Evolutionary conservation across 2,888 invertebrate genomes (phyloP), one percentile per base, ranked within the genome.

Genomic region (Megaustenia siamemsis): DNA sequence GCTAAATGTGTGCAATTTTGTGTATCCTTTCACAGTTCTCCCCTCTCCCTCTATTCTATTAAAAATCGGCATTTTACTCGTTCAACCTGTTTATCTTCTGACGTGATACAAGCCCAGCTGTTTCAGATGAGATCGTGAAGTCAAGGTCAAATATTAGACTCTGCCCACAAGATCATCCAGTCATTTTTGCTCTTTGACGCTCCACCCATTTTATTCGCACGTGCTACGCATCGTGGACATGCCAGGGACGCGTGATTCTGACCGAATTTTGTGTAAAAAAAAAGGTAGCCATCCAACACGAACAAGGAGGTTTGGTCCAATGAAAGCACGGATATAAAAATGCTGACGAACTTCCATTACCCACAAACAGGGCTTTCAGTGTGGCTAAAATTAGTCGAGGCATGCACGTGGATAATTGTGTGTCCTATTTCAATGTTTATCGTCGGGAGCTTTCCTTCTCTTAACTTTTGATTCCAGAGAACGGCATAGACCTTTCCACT

Each of bases 161-260:
- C 68, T 73, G 71, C 71, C 71, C 71, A 73, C 71, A 28, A 12
- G 45, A 73, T 45, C 28, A 73, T 45, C 71, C 71, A 73, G 38
- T 73, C 4, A 45, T 45, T 73, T 45, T 45, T 28, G n/a, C 71
- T 15, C 71, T 45, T 69, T 45, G 28, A 28, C 8, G 71, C 45
- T 73, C 71, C 71, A 73, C 71, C 71, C 71, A 73, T 73, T 73
- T 69, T 68, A 28, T 28, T 28, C 28, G 28, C 43, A 45, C 45
- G 43, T 45, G 45, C 68, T 1, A 1, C 45, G n/a, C 45, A 12
- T 45, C 5, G 1, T 10, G 45, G 12, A 8, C 71, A 73, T n/a
- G 45, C 43, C 6, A n/a, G 3, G n/a, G 43, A 28, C 71, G 43
- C 71, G 71, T 73, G 71, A 73, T 73, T 43, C 40, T 73, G 45